A percentile compares a stretch with the other conserved stretches of the same genome.
Conservation (phyloP, 2,888 invertebrate species). For the Chrysomela aeneicollis region DNA sequence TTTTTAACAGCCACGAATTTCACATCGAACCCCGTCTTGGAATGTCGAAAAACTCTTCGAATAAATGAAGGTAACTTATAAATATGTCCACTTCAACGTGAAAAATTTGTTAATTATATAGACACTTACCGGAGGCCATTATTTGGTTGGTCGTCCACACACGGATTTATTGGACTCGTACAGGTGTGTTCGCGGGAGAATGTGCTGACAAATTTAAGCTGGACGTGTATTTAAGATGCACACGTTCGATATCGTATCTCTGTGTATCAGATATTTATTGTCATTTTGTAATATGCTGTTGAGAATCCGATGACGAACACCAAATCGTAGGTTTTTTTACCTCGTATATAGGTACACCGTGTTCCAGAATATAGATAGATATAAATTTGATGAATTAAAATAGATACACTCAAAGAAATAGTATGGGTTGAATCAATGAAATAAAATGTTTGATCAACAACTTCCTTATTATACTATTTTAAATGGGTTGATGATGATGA, state of each 20-base stretch:
- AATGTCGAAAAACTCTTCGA: slow-evolving; percentile 38
- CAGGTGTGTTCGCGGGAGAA: slow-evolving; percentile 1
- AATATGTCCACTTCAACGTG: slow-evolving; percentile 49
- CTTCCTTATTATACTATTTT: too few relatives aligned
- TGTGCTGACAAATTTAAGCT: neutral
- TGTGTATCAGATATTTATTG: neutral
- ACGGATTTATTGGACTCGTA: slow-evolving; percentile 4
- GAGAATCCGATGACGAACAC: too few relatives aligned
- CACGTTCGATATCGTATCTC: slow-evolving; percentile 1
- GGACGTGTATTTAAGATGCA: slow-evolving; percentile 2
- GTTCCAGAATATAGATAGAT: too few relatives aligned
- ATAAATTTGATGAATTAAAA: too few relatives aligned
- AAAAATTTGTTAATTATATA: slow-evolving; percentile 54
- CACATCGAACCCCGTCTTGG: slow-evolving; percentile 25
- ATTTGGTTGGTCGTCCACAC: slow-evolving; percentile 27
- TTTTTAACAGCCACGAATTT: slow-evolving; percentile 31
- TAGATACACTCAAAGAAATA: too few relatives aligned
- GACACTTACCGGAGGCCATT: slow-evolving; percentile 45
- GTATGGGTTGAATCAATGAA: too few relatives aligned
- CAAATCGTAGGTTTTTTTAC: too few relatives aligned
- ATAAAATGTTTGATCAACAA: too few relatives aligned
- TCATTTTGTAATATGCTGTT: too few relatives aligned
- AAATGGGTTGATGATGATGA: too few relatives aligned
- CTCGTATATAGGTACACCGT: too few relatives aligned
- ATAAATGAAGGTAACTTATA: slow-evolving; percentile 43